phyloP scores from a whole-genome alignment of 2,113 vertebrate species.

The Jaculus jaculus region DNA sequence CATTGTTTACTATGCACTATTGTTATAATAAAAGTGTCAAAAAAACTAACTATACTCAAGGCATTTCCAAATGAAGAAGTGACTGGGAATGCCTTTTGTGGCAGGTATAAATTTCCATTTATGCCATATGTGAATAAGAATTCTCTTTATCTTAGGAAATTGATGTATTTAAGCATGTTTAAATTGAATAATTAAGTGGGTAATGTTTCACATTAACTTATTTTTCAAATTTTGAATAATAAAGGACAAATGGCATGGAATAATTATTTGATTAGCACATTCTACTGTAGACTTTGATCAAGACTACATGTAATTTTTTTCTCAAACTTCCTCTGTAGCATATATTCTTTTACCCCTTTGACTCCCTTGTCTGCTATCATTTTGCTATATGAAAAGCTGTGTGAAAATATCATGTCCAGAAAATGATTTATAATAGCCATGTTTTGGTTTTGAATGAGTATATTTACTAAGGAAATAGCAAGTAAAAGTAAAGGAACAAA shows the following conservation, averaged over 20 bases:
- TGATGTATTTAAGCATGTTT: neutral
- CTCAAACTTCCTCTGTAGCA: neutral
- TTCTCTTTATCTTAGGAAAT: neutral
- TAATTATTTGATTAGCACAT: neutral
- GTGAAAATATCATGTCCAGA: neutral
- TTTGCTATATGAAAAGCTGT: neutral
- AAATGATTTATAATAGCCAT: neutral
- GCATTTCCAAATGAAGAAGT: neutral
- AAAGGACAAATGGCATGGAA: neutral
- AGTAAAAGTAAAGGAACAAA: too few species aligned
- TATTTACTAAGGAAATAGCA: too few species aligned
- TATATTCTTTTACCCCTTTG: neutral
- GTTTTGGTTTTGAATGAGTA: too few species aligned
- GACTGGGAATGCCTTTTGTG: neutral
- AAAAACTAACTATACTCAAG: neutral
- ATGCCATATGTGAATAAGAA: neutral
- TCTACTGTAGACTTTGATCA: neutral
- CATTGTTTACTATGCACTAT: neutral
- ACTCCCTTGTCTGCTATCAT: neutral
- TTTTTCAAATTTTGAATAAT: neutral
- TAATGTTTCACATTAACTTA: neutral
- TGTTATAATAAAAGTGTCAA: neutral
- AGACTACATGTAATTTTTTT: neutral
- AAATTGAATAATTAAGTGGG: neutral
- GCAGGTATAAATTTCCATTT: neutral